Base-by-base conservation (phyloP, 2,113 vertebrate genomes). In the Myotis yumanensis region DNA sequence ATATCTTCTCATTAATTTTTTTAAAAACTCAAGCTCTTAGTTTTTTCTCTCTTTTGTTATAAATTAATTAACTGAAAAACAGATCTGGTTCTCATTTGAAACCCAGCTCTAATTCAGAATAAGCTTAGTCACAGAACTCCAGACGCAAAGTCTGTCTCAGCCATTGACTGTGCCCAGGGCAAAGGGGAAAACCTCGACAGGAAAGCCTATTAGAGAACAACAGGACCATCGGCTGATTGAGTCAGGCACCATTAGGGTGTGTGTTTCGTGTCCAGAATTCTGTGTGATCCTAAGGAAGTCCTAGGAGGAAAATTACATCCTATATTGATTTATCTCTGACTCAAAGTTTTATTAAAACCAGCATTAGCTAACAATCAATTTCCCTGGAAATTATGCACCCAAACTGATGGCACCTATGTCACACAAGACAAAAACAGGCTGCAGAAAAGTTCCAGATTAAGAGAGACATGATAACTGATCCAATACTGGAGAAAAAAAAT, bases 31-130 rank as follows among this genome's bases (percentile, higher is more conserved):
- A 51, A 28, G 66, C 23, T 93, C 52, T 92, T 95, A 73, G 16
- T 68, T 93, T 91, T 89, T 59, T 89, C 86, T 86, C 23, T 80
- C 84, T 91, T 64, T 72, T 79, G 77, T 73, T 93, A 86, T 86
- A 69, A 90, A 84, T 94, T 94, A 94, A 90, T 92, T 88, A 89
- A 93, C 35, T 91, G 48, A 93, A 90, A 90, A 94, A 48, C 81
- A 95, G 62, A 92, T 90, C 80, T 95, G 92, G 71, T 95, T 96
- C 88, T 92, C 93, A 97, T 93, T 90, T 62, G 30, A 40, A 81
- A 96, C 57, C 88, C 48, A 88, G 62, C 28, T 87, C 81, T 91
- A 94, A 90, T 90, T 91, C 66, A 54, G 37, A 94, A 89, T 75
- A 54, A 94, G 35, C 76, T 89, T 81, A 46, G 52, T 81, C 66